Evolutionary conservation across 2,797 vertebrate genomes (phyloP).

Genomic region (Sparidentex hasta): DNA sequence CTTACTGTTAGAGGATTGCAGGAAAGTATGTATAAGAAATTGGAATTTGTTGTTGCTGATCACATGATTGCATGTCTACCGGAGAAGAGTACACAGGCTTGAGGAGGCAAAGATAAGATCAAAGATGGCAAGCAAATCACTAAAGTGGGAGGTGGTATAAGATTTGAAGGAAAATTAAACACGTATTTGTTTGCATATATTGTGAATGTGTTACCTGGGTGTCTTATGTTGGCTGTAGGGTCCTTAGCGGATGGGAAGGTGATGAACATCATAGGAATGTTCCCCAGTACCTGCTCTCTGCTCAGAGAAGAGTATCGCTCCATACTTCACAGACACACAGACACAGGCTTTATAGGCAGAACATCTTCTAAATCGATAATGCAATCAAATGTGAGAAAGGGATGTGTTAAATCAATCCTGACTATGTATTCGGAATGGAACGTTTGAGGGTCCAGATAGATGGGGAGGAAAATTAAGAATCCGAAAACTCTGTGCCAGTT

Average conservation of each 20-base stretch:
- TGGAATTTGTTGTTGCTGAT: too few relatives aligned
- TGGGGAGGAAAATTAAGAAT: neutral
- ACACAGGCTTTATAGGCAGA: neutral
- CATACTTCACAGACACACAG: slow-evolving; percentile 75
- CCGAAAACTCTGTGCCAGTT: too few relatives aligned
- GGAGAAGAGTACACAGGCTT: neutral
- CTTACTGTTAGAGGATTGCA: too few relatives aligned
- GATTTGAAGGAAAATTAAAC: neutral
- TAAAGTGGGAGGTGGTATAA: too few relatives aligned
- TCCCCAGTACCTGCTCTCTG: slow-evolving; percentile 81
- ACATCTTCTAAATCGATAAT: neutral
- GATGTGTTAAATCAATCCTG: neutral
- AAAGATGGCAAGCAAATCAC: neutral
- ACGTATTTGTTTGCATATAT: neutral
- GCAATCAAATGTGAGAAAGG: neutral
- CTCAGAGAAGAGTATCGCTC: slow-evolving; percentile 74
- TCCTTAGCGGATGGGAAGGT: slow-evolving; percentile 90
- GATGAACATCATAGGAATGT: slow-evolving; percentile 89
- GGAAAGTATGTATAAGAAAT: too few relatives aligned
- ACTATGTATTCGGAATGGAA: neutral
- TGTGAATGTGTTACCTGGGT: slow-evolving; percentile 79
- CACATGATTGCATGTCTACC: neutral
- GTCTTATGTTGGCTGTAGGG: slow-evolving; percentile 81
- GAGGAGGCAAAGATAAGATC: neutral
- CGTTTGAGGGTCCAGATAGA: too few relatives aligned